Evolutionary conservation across 2,113 vertebrate species (phyloP), one percentile per base, ranked within the genome.

Genomic region (Leptocoma aspasia): DNA sequence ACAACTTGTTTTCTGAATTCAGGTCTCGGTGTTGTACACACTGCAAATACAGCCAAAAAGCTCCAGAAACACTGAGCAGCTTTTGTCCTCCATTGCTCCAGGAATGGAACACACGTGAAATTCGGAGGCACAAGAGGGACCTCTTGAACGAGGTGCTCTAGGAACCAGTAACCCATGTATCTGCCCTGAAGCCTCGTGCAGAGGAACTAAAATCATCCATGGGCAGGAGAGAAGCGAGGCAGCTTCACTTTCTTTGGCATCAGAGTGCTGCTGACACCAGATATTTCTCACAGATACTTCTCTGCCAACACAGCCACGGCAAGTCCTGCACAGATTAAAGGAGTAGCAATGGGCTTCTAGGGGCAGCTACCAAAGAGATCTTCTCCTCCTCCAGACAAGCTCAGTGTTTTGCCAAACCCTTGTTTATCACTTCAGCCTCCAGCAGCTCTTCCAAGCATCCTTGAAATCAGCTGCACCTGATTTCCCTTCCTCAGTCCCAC

Each of bases 91-190:
- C 14, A 7, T 0, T 11, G 24, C 49, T n/a, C 37, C 79, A 88
- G 45, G 37, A 61, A 47, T 5, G 7, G 8, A 53, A 61, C 3
- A 63, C 30, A 12, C 1, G 1, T 18, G 0, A 31, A 49, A 45
- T 53, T 28, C 41, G 60, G 69, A 45, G 16, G 39, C 14, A n/a
- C 13, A 23, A 31, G 21, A 8, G 26, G 33, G 42, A 65, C 17
- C 14, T 47, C 22, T 16, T 71, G 33, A 12, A 27, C 80, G 39
- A 66, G 23, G 2, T 64, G n/a, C 63, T 73, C 56, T 6, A 70
- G 35, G 24, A 33, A 87, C 47, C 16, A 54, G 30, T 10, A 86
- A 77, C 39, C 73, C 3, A 1, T 1, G 6, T 5, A 7, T 20
- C 69, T 77, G 61, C 86, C 87, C 76, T 39, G 11, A 50, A 72